phyloP scores from a whole-genome alignment of 2,888 invertebrate genomes.

The Phasia obesa region DNA sequence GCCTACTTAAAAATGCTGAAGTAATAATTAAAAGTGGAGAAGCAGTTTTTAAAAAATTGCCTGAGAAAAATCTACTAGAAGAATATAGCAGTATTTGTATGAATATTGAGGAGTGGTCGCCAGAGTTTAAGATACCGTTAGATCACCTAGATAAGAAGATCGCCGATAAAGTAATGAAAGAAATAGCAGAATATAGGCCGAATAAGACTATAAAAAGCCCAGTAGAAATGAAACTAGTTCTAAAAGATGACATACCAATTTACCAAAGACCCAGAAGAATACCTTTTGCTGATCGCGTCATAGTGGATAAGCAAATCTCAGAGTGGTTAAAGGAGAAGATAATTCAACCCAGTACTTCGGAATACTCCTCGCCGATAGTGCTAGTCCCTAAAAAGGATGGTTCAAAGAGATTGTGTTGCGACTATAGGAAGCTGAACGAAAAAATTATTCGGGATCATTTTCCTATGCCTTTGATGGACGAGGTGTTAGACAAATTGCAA shows the following conservation, averaged over 20 bases:
- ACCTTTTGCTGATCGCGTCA: slow-evolving; percentile 67
- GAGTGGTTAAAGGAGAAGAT: no score
- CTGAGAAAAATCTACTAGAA: not conserved
- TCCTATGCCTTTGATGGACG: slow-evolving; percentile 64
- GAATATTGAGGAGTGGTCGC: not conserved
- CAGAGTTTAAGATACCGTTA: slow-evolving; percentile 29
- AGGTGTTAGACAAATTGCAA: slow-evolving; percentile 63
- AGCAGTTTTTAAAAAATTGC: not conserved
- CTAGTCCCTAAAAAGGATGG: slow-evolving; percentile 67
- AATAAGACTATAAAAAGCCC: not conserved
- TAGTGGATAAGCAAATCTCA: slow-evolving; percentile 40
- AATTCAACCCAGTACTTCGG: no score
- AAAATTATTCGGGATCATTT: slow-evolving; percentile 61
- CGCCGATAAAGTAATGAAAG: not conserved
- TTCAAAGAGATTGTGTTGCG: slow-evolving; percentile 64
- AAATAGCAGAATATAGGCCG: not conserved
- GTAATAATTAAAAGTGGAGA: slow-evolving; percentile 6
- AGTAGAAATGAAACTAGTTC: no score
- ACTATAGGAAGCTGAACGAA: slow-evolving; percentile 61
- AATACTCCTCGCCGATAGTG: slow-evolving; percentile 63
- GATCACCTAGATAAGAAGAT: not conserved
- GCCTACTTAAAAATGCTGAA: not conserved
- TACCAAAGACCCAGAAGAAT: slow-evolving; percentile 72
- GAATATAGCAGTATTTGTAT: slow-evolving; percentile 15
- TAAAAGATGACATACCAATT: slow-evolving; percentile 35